Evolutionary conservation across 1,140 invertebrate genomes (phyloP).

Genomic region (Streblospio benedicti): DNA sequence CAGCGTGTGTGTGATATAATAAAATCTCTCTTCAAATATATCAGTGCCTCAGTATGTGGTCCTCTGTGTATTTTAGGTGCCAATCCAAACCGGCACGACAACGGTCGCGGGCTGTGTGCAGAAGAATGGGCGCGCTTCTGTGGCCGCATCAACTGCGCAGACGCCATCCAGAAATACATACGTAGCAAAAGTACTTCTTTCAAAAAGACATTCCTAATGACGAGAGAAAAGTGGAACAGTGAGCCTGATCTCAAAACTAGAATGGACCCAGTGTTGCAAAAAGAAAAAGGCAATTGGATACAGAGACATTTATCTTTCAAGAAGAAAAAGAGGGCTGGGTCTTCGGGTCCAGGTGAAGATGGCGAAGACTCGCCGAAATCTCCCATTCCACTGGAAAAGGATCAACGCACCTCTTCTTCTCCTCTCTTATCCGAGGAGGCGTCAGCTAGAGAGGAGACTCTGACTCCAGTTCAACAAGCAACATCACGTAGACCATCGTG

Average conservation of each 20-base stretch:
- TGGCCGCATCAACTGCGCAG: conserved; percentile 48
- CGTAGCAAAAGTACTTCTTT: conserved; percentile 17
- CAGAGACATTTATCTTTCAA: conserved; percentile 16
- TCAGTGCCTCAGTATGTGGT: neutral
- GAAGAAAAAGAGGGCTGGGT: conserved; percentile 3
- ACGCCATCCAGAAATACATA: conserved; percentile 17
- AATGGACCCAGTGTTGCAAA: neutral
- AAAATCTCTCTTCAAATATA: too few species aligned
- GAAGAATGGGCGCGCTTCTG: conserved; percentile 73
- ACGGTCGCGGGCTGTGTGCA: conserved; percentile 60
- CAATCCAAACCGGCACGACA: conserved; percentile 55
- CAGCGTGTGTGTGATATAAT: too few species aligned
- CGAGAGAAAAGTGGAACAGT: conserved; percentile 19
- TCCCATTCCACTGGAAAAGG: neutral
- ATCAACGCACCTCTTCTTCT: neutral
- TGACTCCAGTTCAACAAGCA: neutral
- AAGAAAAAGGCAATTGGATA: conserved; percentile 14
- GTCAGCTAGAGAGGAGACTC: neutral
- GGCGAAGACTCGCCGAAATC: neutral
- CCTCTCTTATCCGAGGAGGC: neutral
- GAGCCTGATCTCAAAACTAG: conserved; percentile 13
- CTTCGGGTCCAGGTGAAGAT: neutral
- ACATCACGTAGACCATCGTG: conserved; percentile 13
- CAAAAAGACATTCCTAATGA: conserved; percentile 16
- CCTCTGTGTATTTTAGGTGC: conserved; percentile 53